These are phyloP conservation scores for Dermatemys mawii DNA, from an alignment of 2,113 vertebrate genomes.

Conservation along the genomic window DNA sequence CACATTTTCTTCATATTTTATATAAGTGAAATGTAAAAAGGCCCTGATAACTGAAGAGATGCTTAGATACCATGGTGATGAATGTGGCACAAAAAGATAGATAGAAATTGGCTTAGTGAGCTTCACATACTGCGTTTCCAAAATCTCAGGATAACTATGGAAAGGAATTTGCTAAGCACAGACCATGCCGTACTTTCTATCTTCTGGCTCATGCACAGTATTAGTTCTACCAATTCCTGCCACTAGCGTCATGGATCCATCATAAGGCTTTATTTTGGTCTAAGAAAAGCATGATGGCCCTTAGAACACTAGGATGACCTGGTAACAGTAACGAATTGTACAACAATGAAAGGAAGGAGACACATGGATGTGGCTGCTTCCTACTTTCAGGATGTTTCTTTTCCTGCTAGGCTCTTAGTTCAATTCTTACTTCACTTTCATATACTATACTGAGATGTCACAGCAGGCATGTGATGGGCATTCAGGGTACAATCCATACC, in stretches of 20 bases:
- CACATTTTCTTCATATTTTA: background rate
- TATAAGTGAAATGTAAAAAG: background rate
- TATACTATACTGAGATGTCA: too few species aligned
- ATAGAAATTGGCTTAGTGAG: background rate
- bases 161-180: background rate
- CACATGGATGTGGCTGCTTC: rapidly evolving
- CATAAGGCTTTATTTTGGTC: background rate
- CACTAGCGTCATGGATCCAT: background rate
- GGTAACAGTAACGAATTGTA: background rate
- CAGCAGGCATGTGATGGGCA: too few species aligned
- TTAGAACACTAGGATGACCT: background rate
- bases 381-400: background rate
- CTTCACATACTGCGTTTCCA: background rate
- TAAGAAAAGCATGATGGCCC: background rate
- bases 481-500: too few species aligned
- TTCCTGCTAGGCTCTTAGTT: background rate
- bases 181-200: background rate
- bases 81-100: background rate
- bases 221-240: background rate
- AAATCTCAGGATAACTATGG: background rate
- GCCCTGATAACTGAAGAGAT: background rate
- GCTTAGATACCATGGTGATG: background rate
- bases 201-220: background rate
- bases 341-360: background rate
- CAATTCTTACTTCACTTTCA: too few species aligned